Conservation (phyloP, 2,888 invertebrate genomes). For the Hartigia nigra region DNA sequence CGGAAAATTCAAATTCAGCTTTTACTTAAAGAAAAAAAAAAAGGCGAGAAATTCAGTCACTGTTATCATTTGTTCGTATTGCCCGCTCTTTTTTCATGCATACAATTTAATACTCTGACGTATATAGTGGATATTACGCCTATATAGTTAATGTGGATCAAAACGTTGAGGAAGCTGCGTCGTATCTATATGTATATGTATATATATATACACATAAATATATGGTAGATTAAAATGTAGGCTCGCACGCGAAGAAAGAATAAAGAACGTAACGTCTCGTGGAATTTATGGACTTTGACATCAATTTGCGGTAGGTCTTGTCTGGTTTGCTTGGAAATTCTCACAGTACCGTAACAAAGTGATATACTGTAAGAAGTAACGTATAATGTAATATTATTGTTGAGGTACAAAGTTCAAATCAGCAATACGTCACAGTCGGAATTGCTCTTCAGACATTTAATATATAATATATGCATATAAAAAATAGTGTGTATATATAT, state of each 20-base stretch:
- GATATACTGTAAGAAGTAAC: not conserved
- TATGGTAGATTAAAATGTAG: not conserved
- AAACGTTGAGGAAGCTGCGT: not conserved
- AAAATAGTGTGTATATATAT: no score
- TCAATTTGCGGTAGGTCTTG: constrained; percentile 34
- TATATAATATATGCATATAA: not conserved
- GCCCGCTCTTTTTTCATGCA: not conserved
- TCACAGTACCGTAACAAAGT: not conserved
- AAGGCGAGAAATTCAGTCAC: not conserved
- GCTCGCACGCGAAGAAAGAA: not conserved
- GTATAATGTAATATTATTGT: not conserved
- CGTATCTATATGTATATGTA: not conserved
- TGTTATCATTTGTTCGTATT: not conserved
- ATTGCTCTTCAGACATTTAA: not conserved
- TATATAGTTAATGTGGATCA: not conserved
- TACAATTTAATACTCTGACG: not conserved
- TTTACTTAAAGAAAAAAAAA: no score
- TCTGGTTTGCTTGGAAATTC: not conserved
- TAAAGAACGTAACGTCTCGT: not conserved
- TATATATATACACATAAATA: not conserved
- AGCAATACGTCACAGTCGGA: constrained; percentile 1
- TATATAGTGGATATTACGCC: not conserved
- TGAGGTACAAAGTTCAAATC: constrained; percentile 10
- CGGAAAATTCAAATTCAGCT: not conserved
- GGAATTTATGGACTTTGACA: constrained; percentile 32